Evolutionary conservation across 2,888 invertebrate genomes (phyloP), one percentile per base, ranked within the genome.

Genomic region (Melikaiella ostensackeni): DNA sequence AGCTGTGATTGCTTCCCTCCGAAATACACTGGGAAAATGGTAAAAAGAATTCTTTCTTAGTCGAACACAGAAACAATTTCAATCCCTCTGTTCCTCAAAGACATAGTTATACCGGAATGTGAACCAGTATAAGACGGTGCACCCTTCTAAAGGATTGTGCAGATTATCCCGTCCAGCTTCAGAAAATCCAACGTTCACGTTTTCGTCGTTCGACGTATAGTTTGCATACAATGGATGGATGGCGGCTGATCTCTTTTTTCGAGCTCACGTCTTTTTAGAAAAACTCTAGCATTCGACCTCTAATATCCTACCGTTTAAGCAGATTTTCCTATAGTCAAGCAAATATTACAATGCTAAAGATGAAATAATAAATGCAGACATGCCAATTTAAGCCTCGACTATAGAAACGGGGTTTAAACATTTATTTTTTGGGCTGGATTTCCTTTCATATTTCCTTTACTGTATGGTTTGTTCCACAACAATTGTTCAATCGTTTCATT

Each of bases 91-190:
- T 50, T 66, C 30, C 50, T 70, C 33, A 70, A 70, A 70, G 70
- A 70, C n/a, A 70, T 70, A 55, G 70, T 70, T 70, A 55, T 55
- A 55, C 70, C 30, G 70, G 70, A 50, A 70, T 70, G 70, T 70
- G 46, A 46, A 55, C 33, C 13, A 55, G 70, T 55, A 70, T 70
- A 70, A 70, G 50, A n/a, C 70, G 70, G 70, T 55, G 30, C 50
- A 70, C 50, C 70, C 70, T 70, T 70, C 30, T 30, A 70, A 70
- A 55, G 70, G 70, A 70, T 70, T 70, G 70, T 55, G 30, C 50
- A 70, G 70, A 70, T 70, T 70, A 70, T 70, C 70, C 50, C 50
- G 70, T 50, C 70, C 50, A 70, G 70, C 70, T 70, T 70, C 50
- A 55, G 50, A 70, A 70, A 50, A 70, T 55, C 70, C 70, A 55